Conservation (phyloP, 1,140 invertebrate species). For the Lordiphosa stackelbergi region DNA sequence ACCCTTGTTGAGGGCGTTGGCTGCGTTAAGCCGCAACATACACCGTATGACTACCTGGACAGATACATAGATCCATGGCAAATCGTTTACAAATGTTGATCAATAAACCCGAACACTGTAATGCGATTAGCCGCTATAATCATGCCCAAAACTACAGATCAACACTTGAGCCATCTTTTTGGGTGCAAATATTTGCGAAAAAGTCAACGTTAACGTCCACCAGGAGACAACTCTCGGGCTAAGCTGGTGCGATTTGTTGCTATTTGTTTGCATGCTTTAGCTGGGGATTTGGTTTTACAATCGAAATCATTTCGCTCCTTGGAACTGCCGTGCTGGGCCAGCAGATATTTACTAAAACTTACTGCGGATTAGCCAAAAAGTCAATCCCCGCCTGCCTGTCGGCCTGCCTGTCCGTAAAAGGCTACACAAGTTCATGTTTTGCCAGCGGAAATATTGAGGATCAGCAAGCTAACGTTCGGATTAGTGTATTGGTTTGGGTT, state of each 20-base stretch:
- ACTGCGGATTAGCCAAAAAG: constrained; percentile 53
- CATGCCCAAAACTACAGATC: constrained; percentile 34
- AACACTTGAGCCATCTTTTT: constrained; percentile 50
- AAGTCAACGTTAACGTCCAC: constrained; percentile 38
- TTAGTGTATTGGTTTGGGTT: not conserved
- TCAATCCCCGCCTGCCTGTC: constrained; percentile 35
- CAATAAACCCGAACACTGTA: constrained; percentile 58
- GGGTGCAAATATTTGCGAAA: constrained; percentile 64
- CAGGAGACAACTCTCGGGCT: constrained; percentile 18
- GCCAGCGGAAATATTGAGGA: constrained; percentile 36
- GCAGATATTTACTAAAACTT: constrained; percentile 59
- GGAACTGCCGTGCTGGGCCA: constrained; percentile 18
- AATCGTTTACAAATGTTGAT: constrained; percentile 73
- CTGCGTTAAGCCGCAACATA: constrained; percentile 62
- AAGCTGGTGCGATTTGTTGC: constrained; percentile 59
- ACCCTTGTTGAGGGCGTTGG: constrained; percentile 43
- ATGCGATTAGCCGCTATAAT: constrained; percentile 71
- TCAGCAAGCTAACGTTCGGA: constrained; percentile 13
- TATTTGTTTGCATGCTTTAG: constrained; percentile 74
- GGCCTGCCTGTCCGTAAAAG: too few species aligned
- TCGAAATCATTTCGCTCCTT: constrained; percentile 20
- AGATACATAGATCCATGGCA: constrained; percentile 33
- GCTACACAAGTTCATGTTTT: not conserved
- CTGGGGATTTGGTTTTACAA: constrained; percentile 58
- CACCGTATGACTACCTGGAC: constrained; percentile 39